phyloP scores from a whole-genome alignment of 2,113 vertebrate species.

The Gymnocephalus cernua region DNA sequence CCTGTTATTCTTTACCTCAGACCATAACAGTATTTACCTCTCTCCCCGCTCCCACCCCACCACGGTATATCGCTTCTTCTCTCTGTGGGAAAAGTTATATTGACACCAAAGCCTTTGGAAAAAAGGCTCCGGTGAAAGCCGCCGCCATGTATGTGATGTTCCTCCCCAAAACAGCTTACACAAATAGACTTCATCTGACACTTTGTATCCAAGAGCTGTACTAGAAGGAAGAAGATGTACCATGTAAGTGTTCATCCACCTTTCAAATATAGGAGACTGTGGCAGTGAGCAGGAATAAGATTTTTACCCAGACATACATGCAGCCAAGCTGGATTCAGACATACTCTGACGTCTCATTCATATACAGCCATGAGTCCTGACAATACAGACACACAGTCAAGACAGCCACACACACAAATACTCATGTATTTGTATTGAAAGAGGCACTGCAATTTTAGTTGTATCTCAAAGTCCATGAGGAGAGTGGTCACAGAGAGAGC shows the following conservation, averaged over 20 bases:
- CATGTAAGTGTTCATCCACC: constrained; percentile 57
- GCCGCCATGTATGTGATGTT: constrained; percentile 51
- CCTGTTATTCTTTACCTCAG: constrained; percentile 64
- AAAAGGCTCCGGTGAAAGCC: constrained; percentile 47
- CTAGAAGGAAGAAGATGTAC: constrained; percentile 62
- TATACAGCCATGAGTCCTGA: constrained; percentile 26
- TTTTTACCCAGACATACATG: constrained; percentile 36
- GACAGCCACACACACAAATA: constrained; percentile 19
- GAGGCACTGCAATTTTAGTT: constrained; percentile 47
- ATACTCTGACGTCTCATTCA: constrained; percentile 60
- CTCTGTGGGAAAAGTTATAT: constrained; percentile 39
- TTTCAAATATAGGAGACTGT: constrained; percentile 53
- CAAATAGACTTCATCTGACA: constrained; percentile 73
- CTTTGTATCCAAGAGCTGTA: constrained; percentile 56
- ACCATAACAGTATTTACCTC: constrained; percentile 69
- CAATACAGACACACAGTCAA: constrained; percentile 16
- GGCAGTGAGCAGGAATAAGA: constrained; percentile 42
- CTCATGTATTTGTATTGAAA: constrained; percentile 41
- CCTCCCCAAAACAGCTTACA: constrained; percentile 55
- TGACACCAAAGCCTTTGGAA: constrained; percentile 57
- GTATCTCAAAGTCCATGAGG: constrained; percentile 45
- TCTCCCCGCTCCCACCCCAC: constrained; percentile 13
- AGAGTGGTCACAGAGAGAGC: constrained; percentile 47
- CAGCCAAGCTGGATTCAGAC: constrained; percentile 51
- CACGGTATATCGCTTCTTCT: constrained; percentile 32